A percentile compares a stretch with the other conserved stretches of the same genome.
These are phyloP conservation scores for Leptonema lineaticorne DNA, from an alignment of 1,140 invertebrate species.

Conservation along the genomic window DNA sequence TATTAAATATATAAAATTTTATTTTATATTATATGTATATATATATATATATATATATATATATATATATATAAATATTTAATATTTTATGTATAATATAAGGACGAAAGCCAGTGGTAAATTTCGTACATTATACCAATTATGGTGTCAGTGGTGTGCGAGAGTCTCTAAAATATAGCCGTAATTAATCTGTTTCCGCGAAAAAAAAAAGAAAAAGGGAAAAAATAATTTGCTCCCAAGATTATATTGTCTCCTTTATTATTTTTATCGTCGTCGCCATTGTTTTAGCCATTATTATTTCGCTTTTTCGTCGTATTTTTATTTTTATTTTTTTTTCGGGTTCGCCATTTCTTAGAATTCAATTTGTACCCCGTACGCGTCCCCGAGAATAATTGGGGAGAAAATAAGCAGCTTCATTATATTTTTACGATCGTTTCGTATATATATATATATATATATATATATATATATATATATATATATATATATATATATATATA, in stretches of 20 bases:
- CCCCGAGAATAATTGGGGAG: background rate
- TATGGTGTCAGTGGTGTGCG: constrained; percentile 8
- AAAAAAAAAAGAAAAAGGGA: background rate
- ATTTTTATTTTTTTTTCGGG: background rate
- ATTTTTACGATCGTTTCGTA: background rate
- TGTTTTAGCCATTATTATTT: background rate
- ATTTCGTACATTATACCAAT: constrained; percentile 1
- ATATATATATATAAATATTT: too few relatives aligned
- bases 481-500: too few relatives aligned
- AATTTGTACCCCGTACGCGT: background rate
- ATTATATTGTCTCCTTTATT: background rate
- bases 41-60: too few relatives aligned
- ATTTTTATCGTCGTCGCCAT: too few relatives aligned
- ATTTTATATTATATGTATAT: too few relatives aligned
- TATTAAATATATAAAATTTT: too few relatives aligned
- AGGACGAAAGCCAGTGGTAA: background rate
- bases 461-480: too few relatives aligned
- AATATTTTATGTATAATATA: too few relatives aligned
- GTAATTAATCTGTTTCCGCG: constrained; percentile 4
- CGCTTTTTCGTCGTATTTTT: background rate
- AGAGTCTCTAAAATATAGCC: constrained; percentile 4
- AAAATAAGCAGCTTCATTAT: constrained; percentile 8
- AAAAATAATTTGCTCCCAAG: background rate
- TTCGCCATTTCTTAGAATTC: background rate
- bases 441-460: too few relatives aligned